Conservation (phyloP, 1,140 invertebrate species). For the Papilio xuthus region DNA sequence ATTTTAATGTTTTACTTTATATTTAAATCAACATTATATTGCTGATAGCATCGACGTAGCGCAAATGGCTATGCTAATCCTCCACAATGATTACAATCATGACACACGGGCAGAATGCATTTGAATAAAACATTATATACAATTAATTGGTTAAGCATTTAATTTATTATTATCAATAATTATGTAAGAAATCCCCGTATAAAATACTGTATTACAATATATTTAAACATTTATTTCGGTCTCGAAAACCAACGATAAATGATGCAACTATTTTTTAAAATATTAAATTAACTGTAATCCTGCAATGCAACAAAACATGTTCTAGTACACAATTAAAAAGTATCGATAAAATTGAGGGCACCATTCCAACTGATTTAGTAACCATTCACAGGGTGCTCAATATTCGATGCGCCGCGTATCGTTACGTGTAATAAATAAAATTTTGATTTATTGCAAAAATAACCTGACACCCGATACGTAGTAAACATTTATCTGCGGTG, state of each 20-base stretch:
- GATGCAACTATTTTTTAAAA: neutral
- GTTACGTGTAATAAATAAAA: constrained; percentile 8
- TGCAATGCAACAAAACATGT: neutral
- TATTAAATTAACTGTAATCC: neutral
- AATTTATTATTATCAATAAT: neutral
- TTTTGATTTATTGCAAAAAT: constrained; percentile 31
- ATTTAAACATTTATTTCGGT: too few relatives aligned
- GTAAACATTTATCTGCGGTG: constrained; percentile 32
- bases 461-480: constrained; percentile 5
- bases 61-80: neutral
- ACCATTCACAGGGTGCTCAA: constrained; percentile 17
- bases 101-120: neutral
- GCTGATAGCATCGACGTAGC: neutral
- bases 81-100: constrained; percentile 7
- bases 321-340: constrained; percentile 13
- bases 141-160: neutral
- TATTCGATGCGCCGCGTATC: neutral
- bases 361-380: constrained; percentile 28
- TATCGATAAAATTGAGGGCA: constrained; percentile 7
- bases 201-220: too few relatives aligned
- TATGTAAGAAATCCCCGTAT: too few relatives aligned
- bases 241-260: too few relatives aligned
- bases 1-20: neutral
- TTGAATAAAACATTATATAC: neutral
- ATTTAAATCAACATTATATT: neutral